A percentile compares a stretch with the other conserved stretches of the same genome.
Conservation (phyloP, 1,140 invertebrate species). For the Pseudoatta argentina region DNA sequence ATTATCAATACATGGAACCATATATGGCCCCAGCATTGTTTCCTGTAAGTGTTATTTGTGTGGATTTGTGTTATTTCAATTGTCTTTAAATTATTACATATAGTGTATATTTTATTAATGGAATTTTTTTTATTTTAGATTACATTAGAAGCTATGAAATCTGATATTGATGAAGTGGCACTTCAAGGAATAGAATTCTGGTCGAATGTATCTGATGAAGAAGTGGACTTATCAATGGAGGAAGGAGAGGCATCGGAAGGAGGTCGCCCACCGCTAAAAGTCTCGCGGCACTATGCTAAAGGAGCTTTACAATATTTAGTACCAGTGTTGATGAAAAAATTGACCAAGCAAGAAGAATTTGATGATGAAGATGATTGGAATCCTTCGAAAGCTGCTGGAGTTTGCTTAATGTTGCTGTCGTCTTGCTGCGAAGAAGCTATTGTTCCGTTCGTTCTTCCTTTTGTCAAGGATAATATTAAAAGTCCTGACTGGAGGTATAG, state of each 20-base stretch:
- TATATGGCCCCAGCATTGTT: conserved; percentile 99
- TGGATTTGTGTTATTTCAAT: not conserved
- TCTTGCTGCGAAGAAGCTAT: conserved; percentile 99
- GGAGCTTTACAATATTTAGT: conserved; percentile 98
- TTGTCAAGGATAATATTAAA: conserved; percentile 98
- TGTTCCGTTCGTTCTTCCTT: conserved; percentile 98
- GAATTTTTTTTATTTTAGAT: conserved; percentile 88
- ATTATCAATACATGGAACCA: conserved; percentile 99
- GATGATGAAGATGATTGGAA: conserved; percentile 99
- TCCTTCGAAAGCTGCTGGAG: conserved; percentile 99
- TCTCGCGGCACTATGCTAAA: conserved; percentile 97
- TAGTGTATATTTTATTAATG: not conserved
- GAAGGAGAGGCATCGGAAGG: conserved; percentile 96
- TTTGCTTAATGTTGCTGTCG: conserved; percentile 99
- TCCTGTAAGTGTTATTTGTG: conserved; percentile 88
- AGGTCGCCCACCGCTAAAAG: conserved; percentile 95
- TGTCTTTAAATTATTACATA: not conserved
- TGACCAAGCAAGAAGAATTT: conserved; percentile 97
- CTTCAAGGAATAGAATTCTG: conserved; percentile 99
- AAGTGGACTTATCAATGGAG: conserved; percentile 98
- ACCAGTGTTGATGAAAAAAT: conserved; percentile 96
- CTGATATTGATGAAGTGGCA: conserved; percentile 97
- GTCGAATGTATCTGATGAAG: conserved; percentile 99
- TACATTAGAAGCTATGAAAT: conserved; percentile 99
- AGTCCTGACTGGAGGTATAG: conserved; percentile 97